phyloP scores from a whole-genome alignment of 2,888 invertebrate species.

The Arenicola marina region DNA sequence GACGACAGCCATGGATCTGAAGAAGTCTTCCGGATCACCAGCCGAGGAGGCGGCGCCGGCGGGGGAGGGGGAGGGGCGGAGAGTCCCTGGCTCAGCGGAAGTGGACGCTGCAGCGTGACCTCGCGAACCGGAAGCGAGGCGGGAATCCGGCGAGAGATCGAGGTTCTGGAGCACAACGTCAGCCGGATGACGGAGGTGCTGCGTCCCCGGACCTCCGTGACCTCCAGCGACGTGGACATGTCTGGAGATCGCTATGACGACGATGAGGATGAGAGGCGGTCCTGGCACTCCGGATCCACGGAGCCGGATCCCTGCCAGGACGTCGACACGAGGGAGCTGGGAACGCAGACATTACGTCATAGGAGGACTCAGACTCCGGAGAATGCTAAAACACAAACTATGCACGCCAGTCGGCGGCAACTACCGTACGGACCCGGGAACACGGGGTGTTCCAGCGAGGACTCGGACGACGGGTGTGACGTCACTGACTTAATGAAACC shows the following conservation, averaged over 20 bases:
- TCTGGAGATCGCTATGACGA: not conserved
- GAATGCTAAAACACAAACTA: constrained; percentile 19
- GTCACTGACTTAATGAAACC: not conserved
- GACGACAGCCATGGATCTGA: not conserved
- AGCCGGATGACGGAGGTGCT: not conserved
- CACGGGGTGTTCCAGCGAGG: not conserved
- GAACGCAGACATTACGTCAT: constrained; percentile 21
- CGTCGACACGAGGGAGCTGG: constrained; percentile 7
- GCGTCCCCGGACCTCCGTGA: constrained; percentile 6
- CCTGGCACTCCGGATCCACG: constrained; percentile 19
- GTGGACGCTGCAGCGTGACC: not conserved
- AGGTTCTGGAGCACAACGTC: constrained; percentile 8
- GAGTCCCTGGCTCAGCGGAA: not conserved
- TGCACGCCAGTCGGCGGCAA: not conserved
- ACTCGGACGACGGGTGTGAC: not conserved
- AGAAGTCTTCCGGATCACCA: not conserved
- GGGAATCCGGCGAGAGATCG: constrained; percentile 6
- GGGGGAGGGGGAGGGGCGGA: not conserved
- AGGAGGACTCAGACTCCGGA: constrained; percentile 24
- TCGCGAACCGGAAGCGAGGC: not conserved
- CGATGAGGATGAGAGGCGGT: constrained; percentile 1
- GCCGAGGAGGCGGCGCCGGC: not conserved
- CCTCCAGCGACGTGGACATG: not conserved
- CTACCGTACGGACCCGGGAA: constrained; percentile 5
- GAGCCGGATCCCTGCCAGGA: constrained; percentile 17